These are phyloP conservation scores for Petrophora chlorosata DNA, from an alignment of 2,888 invertebrate species.

Conservation along the genomic window DNA sequence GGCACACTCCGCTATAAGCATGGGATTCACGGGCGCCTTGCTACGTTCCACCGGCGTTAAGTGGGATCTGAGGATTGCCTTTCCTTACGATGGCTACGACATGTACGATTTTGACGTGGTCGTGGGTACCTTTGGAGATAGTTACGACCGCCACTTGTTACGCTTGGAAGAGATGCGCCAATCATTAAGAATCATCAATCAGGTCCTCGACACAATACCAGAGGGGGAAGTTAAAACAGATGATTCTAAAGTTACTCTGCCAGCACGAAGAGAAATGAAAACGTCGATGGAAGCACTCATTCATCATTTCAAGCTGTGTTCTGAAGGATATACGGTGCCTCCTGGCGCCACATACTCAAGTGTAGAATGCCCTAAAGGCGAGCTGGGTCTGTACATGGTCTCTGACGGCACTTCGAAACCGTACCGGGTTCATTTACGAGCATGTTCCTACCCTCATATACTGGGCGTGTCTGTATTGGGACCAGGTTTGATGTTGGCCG, in stretches of 20 bases:
- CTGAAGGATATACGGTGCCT: conserved; percentile 92
- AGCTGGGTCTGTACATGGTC: conserved; percentile 93
- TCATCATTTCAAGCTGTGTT: conserved; percentile 94
- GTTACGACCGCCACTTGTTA: conserved; percentile 91
- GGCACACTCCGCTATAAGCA: conserved; percentile 90
- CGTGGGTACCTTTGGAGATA: conserved; percentile 91
- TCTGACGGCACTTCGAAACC: conserved; percentile 92
- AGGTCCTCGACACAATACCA: conserved; percentile 93
- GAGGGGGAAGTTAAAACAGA: conserved; percentile 90
- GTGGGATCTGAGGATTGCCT: conserved; percentile 92
- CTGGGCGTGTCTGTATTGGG: conserved; percentile 86
- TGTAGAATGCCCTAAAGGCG: conserved; percentile 93
- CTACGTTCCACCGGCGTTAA: conserved; percentile 92
- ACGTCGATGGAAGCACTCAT: conserved; percentile 93
- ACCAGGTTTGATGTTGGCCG: conserved; percentile 88
- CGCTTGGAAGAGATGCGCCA: conserved; percentile 90
- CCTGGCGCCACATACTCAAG: conserved; percentile 92
- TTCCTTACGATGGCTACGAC: conserved; percentile 94
- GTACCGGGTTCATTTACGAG: conserved; percentile 85
- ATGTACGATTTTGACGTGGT: conserved; percentile 93
- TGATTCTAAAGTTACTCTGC: conserved; percentile 90
- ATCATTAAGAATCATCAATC: conserved; percentile 89
- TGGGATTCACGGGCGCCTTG: conserved; percentile 89
- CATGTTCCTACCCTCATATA: conserved; percentile 84
- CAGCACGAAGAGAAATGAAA: conserved; percentile 92